Percentiles rank a stretch among this genome's conserved stretches.
Evolutionary conservation across 2,888 invertebrate genomes (phyloP).

Genomic region (Steinernema scapterisci): DNA sequence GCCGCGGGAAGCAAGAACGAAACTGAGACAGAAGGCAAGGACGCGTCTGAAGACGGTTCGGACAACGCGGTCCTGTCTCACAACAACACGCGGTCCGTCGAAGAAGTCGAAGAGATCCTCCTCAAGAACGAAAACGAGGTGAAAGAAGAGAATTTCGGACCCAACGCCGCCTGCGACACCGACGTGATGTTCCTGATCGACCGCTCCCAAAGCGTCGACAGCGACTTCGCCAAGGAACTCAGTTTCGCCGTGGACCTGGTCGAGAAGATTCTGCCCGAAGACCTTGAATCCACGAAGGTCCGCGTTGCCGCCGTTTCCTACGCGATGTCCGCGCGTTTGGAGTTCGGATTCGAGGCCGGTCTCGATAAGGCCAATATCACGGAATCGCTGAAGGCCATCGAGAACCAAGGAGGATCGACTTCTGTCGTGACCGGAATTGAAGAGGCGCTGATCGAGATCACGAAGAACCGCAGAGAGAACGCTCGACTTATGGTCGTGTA

Average conservation of each 20-base stretch:
- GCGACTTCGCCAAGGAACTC: conserved; percentile 43
- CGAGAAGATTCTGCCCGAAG: conserved; percentile 33
- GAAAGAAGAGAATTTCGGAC: not conserved
- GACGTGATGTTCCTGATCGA: conserved; percentile 53
- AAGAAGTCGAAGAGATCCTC: conserved; percentile 21
- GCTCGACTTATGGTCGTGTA: conserved; percentile 33
- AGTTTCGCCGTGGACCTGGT: conserved; percentile 36
- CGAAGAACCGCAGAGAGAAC: conserved; percentile 31
- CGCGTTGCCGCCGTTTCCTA: conserved; percentile 41
- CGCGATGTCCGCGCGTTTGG: conserved; percentile 28
- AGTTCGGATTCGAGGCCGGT: conserved; percentile 16
- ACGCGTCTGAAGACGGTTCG: too few species aligned
- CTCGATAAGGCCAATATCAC: conserved; percentile 35
- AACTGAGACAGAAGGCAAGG: not conserved
- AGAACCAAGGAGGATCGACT: conserved; percentile 42
- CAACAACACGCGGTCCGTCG: not conserved
- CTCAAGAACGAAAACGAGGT: conserved; percentile 12
- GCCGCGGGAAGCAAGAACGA: not conserved
- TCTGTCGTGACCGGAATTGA: conserved; percentile 45
- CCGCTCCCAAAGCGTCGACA: conserved; percentile 42
- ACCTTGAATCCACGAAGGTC: conserved; percentile 36
- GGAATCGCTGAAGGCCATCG: conserved; percentile 33
- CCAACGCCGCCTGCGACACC: conserved; percentile 41
- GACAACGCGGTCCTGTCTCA: not conserved
- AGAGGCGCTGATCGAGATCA: conserved; percentile 39